A percentile compares a stretch with the other conserved stretches of the same genome.
Conservation (phyloP, 2,113 vertebrate species). For the Pyxicephalus adspersus region DNA sequence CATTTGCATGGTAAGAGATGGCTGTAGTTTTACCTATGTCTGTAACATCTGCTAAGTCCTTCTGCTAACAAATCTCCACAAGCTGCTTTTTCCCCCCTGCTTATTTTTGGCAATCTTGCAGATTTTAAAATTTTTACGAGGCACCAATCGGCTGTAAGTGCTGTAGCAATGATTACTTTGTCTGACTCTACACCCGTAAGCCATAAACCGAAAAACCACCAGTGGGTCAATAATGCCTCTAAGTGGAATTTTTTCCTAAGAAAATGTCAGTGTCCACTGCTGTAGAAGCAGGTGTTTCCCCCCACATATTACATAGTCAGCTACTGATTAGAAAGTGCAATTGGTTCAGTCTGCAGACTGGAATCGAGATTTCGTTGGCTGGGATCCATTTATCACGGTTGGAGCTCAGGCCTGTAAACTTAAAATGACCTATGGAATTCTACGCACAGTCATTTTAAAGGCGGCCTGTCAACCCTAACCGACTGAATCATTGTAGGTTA, state of each 20-base stretch:
- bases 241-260: slow-evolving; percentile 58
- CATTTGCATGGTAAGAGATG: too few species aligned
- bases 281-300: slow-evolving; percentile 58
- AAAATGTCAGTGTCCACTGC: slow-evolving; percentile 57
- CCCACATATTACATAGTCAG: slow-evolving; percentile 61
- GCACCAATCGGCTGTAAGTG: slow-evolving; percentile 27
- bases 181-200: slow-evolving; percentile 33
- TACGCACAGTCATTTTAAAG: slow-evolving; percentile 36
- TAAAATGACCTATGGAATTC: slow-evolving; percentile 49
- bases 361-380: slow-evolving; percentile 74
- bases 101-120: slow-evolving; percentile 13
- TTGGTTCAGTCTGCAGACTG: slow-evolving; percentile 72
- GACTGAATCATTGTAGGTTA: slow-evolving; percentile 25
- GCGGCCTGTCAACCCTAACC: slow-evolving; percentile 34
- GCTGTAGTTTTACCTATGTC: too few species aligned
- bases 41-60: slow-evolving; percentile 41
- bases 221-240: slow-evolving; percentile 60
- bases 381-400: slow-evolving; percentile 74
- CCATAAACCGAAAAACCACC: slow-evolving; percentile 47
- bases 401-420: slow-evolving; percentile 67
- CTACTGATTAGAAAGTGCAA: slow-evolving; percentile 70
- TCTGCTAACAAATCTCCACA: slow-evolving; percentile 4
- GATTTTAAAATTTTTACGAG: slow-evolving; percentile 27
- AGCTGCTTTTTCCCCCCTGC: not conserved
- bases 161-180: slow-evolving; percentile 31